Evolutionary conservation across 2,113 vertebrate genomes (phyloP), one percentile per base, ranked within the genome.

Genomic region (Xiphophorus hellerii): DNA sequence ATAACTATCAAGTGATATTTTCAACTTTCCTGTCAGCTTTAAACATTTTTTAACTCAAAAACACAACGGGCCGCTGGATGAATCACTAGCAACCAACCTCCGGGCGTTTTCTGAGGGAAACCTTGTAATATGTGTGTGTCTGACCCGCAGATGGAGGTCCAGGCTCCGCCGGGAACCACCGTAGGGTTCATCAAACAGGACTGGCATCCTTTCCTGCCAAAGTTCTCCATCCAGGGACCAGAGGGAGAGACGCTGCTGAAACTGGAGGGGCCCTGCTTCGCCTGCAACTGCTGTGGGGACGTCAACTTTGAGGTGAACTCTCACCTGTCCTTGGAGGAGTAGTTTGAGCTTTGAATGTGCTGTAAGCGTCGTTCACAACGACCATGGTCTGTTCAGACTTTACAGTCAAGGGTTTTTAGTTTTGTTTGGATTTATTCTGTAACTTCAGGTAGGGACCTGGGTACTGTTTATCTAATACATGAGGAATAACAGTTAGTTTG

Each of bases 281-380:
- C 95, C 70, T 97, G 95, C 75, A 95, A 95, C 89, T 98, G 96
- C 84, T 96, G 96, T 17, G 94, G 94, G 9, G 96, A 97, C 5
- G 91, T 97, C 83, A 95, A 95, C 89, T 98, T 98, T 78, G 95
- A 98, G 95, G 97, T 97, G 31, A 71, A 68, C 29, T 25, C 60
- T 1, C 58, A 44, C 1, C 17, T 5, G 22, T 9, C 12, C 15
- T 58, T 10, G 17, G 44, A 48, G 44, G 44, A 58, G 22, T 10
- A 25, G 51, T 10, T 58, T 58, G 51, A n/a, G 51, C 22, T 58
- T 9, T 54, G 15, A 2, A 1, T 54, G 17, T 54, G n/a, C 51
- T 58, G 1, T 20, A 20, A 48, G 17, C 14, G 1, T 54, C 48
- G 22, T 54, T 58, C 51, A 58, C 51, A n/a, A 25, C 9, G 51